Evolutionary conservation across 2,113 vertebrate genomes (phyloP).

Genomic region (Pseudorectes ferrugineus): DNA sequence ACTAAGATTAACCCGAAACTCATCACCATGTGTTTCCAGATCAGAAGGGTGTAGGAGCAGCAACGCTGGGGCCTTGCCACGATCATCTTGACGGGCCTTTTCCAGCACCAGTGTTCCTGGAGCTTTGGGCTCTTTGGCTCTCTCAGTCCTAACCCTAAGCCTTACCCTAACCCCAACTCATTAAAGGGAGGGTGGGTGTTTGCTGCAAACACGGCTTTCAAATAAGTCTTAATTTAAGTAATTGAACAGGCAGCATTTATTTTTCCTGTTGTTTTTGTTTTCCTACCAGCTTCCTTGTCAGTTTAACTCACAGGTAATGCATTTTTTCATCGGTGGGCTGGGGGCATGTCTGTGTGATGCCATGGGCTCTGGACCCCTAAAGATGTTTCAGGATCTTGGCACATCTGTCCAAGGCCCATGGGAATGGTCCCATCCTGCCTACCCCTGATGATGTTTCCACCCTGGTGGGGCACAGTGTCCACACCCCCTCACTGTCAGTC

Average conservation of each 20-base stretch:
- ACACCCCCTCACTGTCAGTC: fast-evolving
- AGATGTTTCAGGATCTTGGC: neutral
- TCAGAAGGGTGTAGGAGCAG: neutral
- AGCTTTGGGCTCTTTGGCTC: neutral
- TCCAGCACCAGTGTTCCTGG: neutral
- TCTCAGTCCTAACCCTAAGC: neutral
- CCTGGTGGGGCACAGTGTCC: neutral
- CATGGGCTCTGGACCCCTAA: neutral
- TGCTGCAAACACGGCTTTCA: constrained; percentile 2
- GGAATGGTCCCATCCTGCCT: neutral
- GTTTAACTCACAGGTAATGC: neutral
- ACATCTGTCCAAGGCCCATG: fast-evolving
- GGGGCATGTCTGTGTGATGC: neutral
- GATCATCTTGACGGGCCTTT: neutral
- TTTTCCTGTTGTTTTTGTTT: neutral
- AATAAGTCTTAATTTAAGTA: constrained; percentile 23
- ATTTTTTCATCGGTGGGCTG: fast-evolving
- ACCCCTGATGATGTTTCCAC: fast-evolving
- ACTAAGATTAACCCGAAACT: too few relatives aligned
- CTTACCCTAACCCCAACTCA: neutral
- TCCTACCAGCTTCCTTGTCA: neutral
- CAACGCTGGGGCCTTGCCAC: fast-evolving
- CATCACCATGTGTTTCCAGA: too few relatives aligned
- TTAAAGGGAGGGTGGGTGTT: neutral
- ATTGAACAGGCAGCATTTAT: neutral